Percentiles rank a stretch among this genome's conserved stretches.
These are phyloP conservation scores for Agrochola lota DNA, from an alignment of 2,888 invertebrate species.

Conservation along the genomic window DNA sequence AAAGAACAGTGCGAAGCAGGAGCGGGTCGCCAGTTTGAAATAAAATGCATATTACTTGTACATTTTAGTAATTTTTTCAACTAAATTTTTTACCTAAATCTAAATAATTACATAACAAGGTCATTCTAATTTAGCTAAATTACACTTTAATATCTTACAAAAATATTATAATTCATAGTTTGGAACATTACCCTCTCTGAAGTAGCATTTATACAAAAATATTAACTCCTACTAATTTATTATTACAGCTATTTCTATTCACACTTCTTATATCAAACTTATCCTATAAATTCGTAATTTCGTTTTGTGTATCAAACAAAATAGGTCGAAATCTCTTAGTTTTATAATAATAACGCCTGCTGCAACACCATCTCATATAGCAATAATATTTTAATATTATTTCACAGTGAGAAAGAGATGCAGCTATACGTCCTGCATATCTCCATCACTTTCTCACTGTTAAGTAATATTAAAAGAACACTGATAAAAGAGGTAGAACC, in stretches of 20 bases:
- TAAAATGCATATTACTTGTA: constrained; percentile 20
- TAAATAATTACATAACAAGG: constrained; percentile 3
- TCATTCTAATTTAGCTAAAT: constrained; percentile 1
- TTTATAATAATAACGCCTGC: not conserved
- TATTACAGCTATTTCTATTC: constrained; percentile 12
- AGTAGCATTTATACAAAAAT: constrained; percentile 43
- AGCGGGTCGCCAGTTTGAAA: not conserved
- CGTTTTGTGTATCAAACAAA: constrained; percentile 8
- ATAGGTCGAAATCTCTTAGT: not conserved
- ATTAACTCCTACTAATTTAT: constrained; percentile 28
- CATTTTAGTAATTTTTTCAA: not conserved
- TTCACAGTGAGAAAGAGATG: too few species aligned
- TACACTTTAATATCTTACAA: constrained; percentile 35
- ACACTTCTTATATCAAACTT: constrained; percentile 15
- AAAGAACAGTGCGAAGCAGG: too few species aligned
- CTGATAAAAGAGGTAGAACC: too few species aligned
- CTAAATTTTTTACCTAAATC: not conserved
- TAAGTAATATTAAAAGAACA: too few species aligned
- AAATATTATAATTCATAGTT: constrained; percentile 43
- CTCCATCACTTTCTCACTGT: too few species aligned
- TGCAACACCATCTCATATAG: too few species aligned
- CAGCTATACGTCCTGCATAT: too few species aligned
- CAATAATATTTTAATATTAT: too few species aligned
- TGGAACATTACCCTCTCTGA: constrained; percentile 37
- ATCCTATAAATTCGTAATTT: constrained; percentile 37